These are phyloP conservation scores for Myotis myotis DNA, from an alignment of 2,797 vertebrate genomes.

Conservation along the genomic window DNA sequence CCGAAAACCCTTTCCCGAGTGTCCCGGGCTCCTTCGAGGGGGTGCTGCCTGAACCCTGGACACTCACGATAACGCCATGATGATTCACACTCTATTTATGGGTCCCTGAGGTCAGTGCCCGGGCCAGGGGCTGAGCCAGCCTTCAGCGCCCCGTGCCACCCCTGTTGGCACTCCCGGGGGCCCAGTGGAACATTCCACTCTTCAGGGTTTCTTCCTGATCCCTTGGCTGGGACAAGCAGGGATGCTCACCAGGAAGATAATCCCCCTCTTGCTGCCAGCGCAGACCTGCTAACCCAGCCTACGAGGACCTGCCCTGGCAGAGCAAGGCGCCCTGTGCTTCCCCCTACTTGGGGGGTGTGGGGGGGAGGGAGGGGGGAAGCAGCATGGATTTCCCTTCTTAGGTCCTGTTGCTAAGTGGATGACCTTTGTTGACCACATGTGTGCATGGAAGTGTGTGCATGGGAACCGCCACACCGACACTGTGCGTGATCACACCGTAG, in stretches of 20 bases:
- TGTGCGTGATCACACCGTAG: too few species aligned
- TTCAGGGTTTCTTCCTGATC: slow-evolving; percentile 62
- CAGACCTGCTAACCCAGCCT: not conserved
- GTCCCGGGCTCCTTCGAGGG: not conserved
- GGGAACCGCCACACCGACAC: not conserved
- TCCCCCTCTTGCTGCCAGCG: not conserved
- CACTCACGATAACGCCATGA: slow-evolving; percentile 16
- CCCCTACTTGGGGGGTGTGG: not conserved
- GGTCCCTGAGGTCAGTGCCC: slow-evolving; percentile 67
- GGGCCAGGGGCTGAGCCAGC: slow-evolving; percentile 55
- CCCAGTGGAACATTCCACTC: slow-evolving; percentile 68
- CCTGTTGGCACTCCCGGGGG: not conserved
- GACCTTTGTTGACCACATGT: not conserved
- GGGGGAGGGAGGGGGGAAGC: not conserved
- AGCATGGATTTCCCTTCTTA: slow-evolving; percentile 30
- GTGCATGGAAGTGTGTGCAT: not conserved
- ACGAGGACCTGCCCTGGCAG: not conserved
- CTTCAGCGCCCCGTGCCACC: slow-evolving; percentile 28
- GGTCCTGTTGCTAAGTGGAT: not conserved
- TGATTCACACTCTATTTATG: slow-evolving; percentile 70
- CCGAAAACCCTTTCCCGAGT: not conserved
- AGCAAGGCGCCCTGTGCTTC: not conserved
- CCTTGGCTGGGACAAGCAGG: slow-evolving; percentile 1
- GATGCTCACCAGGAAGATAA: not conserved
- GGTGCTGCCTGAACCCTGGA: not conserved